Percentiles rank a stretch among this genome's conserved stretches.
These are phyloP conservation scores for Xiphophorus hellerii DNA, from an alignment of 2,113 vertebrate genomes.

Conservation along the genomic window DNA sequence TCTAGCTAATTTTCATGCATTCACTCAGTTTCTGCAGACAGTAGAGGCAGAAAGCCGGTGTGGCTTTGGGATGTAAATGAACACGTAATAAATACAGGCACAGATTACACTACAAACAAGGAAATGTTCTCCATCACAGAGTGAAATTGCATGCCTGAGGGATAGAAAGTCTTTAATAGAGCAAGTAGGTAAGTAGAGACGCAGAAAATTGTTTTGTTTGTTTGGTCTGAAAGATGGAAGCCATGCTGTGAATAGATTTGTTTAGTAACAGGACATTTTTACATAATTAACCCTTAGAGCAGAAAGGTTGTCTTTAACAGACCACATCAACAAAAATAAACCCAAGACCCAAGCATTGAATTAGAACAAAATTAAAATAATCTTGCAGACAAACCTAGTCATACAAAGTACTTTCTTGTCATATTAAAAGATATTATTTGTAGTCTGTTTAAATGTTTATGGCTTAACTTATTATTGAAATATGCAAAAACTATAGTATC, in stretches of 20 bases:
- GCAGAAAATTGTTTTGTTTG: background rate
- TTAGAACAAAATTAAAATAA: too few relatives aligned
- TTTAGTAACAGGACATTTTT: background rate
- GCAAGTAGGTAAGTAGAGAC: background rate
- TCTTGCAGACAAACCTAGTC: too few relatives aligned
- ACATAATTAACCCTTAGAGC: background rate
- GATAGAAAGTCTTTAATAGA: constrained; percentile 4
- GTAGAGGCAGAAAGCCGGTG: background rate
- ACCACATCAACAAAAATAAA: background rate
- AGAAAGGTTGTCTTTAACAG: background rate
- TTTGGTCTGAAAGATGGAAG: background rate
- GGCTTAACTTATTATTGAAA: too few relatives aligned
- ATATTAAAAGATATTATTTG: too few relatives aligned
- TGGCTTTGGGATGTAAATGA: background rate
- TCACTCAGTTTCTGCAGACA: background rate
- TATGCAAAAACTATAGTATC: too few relatives aligned
- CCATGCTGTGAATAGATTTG: background rate
- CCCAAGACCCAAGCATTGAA: background rate
- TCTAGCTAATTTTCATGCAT: background rate
- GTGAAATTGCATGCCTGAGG: constrained; percentile 4
- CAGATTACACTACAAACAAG: background rate
- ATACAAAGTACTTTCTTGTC: too few relatives aligned
- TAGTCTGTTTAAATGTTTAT: too few relatives aligned
- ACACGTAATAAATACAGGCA: background rate
- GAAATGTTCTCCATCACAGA: background rate